Conservation (phyloP, 2,888 invertebrate genomes). For the Petrophora chlorosata region DNA sequence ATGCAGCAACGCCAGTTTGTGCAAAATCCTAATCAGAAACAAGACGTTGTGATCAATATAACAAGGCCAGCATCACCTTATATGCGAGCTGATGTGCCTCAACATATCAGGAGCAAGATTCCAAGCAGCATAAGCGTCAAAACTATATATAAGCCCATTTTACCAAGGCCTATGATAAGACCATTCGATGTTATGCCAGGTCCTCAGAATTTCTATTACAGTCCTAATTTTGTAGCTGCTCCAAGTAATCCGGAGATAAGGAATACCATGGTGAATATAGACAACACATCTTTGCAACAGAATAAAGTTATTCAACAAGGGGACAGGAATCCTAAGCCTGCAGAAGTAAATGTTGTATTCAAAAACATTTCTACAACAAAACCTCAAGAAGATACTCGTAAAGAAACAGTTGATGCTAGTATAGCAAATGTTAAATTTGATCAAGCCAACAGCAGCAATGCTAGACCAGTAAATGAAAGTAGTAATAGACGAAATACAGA, state of each 20-base stretch:
- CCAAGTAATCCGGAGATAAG: constrained; percentile 15
- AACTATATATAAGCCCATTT: constrained; percentile 56
- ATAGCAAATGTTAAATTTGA: background rate
- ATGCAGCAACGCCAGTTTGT: constrained; percentile 36
- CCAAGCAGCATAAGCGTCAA: constrained; percentile 41
- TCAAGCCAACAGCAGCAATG: constrained; percentile 18
- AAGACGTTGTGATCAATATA: constrained; percentile 24
- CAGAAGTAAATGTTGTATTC: background rate
- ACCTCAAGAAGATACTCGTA: background rate
- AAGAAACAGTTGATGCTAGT: background rate
- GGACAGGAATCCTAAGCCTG: background rate
- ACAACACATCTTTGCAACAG: constrained; percentile 3
- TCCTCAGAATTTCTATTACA: constrained; percentile 11
- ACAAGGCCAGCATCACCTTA: background rate
- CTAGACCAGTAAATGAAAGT: constrained; percentile 26
- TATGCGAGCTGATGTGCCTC: constrained; percentile 24
- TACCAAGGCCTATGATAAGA: constrained; percentile 51
- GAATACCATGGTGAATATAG: constrained; percentile 14
- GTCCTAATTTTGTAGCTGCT: background rate
- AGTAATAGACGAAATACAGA: constrained; percentile 19
- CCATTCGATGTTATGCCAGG: constrained; percentile 31
- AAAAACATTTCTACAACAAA: background rate
- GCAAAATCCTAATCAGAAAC: constrained; percentile 16
- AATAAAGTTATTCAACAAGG: constrained; percentile 1
- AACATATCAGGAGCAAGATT: constrained; percentile 34